Conservation (phyloP, 2,113 vertebrate genomes). For the human (Homo sapiens) region GRCh38 chr11:78811501-78812000, state of each 20-base stretch:
- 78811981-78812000: not conserved
- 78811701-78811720: not conserved
- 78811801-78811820: not conserved
- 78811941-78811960: not conserved
- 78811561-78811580: not conserved
- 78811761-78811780: not conserved
- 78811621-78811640: not conserved
- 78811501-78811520: not conserved
- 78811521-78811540: not conserved
- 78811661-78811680: not conserved
- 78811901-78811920: not conserved
- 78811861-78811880: not conserved
- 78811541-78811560: not conserved
- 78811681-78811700: not conserved
- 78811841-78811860: not conserved
- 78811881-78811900: too few species aligned
- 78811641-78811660: not conserved
- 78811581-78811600: not conserved
- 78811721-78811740: not conserved
- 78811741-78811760: not conserved
- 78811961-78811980: not conserved
- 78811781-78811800: not conserved
- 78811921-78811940: not conserved
- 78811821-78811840: not conserved
- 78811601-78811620: not conserved